phyloP scores from a whole-genome alignment of 1,140 invertebrate genomes.

The Pseudoatta argentina region DNA sequence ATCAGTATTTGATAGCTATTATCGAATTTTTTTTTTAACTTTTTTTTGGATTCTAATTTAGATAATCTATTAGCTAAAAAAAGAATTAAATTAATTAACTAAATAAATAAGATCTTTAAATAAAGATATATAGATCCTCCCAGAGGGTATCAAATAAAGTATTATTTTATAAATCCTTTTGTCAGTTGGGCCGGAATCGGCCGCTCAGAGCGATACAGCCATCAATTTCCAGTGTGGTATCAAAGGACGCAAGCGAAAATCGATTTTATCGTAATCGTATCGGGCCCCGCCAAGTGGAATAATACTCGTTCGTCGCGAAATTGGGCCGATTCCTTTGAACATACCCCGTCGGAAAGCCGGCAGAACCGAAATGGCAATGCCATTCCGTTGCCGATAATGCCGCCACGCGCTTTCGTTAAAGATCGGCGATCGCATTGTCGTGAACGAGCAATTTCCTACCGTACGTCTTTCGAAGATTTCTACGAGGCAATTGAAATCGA shows the following conservation, averaged over 20 bases:
- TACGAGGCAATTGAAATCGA: slow-evolving; percentile 29
- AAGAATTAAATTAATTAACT: neutral
- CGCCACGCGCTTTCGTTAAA: slow-evolving; percentile 46
- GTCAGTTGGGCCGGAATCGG: neutral
- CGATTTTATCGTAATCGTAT: slow-evolving; percentile 1
- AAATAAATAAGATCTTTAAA: neutral
- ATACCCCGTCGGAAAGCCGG: slow-evolving; percentile 13
- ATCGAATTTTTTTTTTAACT: no score
- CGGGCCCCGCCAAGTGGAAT: slow-evolving; percentile 36
- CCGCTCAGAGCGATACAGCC: neutral
- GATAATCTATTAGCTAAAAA: neutral
- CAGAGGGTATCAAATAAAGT: neutral
- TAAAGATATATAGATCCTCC: neutral
- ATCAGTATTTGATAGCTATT: no score
- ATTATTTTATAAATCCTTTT: neutral
- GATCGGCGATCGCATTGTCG: slow-evolving; percentile 55
- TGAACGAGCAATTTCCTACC: slow-evolving; percentile 56
- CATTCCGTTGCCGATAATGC: slow-evolving; percentile 45
- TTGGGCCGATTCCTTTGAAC: slow-evolving; percentile 60
- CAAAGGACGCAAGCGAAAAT: slow-evolving; percentile 7
- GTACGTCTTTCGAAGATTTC: slow-evolving; percentile 27
- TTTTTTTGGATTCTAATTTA: neutral
- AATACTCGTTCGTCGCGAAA: slow-evolving; percentile 39
- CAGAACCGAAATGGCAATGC: neutral
- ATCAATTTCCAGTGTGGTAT: slow-evolving; percentile 21